Percentiles rank a stretch among this genome's conserved stretches.
Conservation (phyloP, 2,888 invertebrate genomes). For the Trachelus stipa region DNA sequence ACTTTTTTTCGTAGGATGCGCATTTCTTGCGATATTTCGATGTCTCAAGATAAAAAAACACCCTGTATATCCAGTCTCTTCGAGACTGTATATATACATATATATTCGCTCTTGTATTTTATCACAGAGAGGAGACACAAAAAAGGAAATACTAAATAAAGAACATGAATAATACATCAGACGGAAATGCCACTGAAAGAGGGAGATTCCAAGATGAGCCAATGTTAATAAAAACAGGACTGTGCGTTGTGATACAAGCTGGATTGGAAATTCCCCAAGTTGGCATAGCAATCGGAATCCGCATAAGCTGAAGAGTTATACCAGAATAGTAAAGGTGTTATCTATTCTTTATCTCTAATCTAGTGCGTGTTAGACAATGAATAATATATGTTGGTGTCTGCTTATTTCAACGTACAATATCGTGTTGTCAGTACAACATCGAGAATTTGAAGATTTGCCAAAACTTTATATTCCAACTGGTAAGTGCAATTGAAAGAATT, state of each 20-base stretch:
- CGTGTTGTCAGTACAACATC: neutral
- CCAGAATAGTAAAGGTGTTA: neutral
- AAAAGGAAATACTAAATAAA: neutral
- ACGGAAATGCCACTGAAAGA: neutral
- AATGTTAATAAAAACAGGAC: neutral
- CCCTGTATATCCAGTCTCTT: no score
- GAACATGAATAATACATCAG: neutral
- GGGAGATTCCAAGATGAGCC: neutral
- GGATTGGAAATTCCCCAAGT: neutral
- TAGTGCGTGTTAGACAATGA: neutral
- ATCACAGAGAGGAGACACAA: neutral
- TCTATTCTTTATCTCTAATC: neutral
- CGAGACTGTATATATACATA: no score
- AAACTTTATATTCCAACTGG: neutral
- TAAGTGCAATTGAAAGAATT: neutral
- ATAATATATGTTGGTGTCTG: neutral
- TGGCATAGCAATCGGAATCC: neutral
- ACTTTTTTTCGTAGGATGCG: no score
- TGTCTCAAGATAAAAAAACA: no score
- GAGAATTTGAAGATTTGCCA: neutral
- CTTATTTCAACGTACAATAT: neutral
- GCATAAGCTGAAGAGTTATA: neutral
- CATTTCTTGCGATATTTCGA: no score
- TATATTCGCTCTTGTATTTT: neutral
- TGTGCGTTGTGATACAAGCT: neutral